phyloP scores from a whole-genome alignment of 2,113 vertebrate species.

The Sisor rabdophorus region DNA sequence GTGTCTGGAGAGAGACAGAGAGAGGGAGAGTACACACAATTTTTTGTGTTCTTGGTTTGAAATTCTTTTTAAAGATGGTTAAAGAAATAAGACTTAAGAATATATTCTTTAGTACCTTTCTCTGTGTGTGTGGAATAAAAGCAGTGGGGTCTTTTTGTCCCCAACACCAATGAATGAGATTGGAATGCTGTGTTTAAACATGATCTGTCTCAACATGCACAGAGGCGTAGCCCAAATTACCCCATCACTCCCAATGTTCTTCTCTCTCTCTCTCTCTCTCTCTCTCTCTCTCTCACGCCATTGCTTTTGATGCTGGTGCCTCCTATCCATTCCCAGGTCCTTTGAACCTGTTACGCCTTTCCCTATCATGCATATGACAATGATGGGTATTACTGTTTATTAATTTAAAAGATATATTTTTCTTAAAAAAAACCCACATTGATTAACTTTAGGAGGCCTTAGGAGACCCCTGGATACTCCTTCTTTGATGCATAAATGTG shows the following conservation, averaged over 20 bases:
- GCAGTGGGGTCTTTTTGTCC: conserved; percentile 25
- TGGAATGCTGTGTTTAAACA: conserved; percentile 63
- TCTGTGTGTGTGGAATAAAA: conserved; percentile 20
- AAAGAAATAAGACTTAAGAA: too few relatives aligned
- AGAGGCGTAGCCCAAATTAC: conserved; percentile 46
- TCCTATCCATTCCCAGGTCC: too few relatives aligned
- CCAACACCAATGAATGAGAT: conserved; percentile 50
- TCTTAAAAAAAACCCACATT: too few relatives aligned
- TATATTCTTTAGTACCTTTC: conserved; percentile 26
- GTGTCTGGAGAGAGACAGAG: conserved; percentile 14
- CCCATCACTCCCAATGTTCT: conserved; percentile 6
- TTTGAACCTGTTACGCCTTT: too few relatives aligned
- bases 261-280: neutral
- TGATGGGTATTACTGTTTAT: too few relatives aligned
- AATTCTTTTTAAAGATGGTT: too few relatives aligned
- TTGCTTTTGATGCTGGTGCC: conserved; percentile 14
- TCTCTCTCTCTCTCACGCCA: neutral
- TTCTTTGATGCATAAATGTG: too few relatives aligned
- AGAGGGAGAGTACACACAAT: neutral
- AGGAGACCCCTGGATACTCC: too few relatives aligned
- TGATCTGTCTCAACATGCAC: conserved; percentile 52
- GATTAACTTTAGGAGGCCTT: too few relatives aligned
- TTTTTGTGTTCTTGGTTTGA: neutral
- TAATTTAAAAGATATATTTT: too few relatives aligned
- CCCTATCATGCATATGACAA: too few relatives aligned